A percentile compares a stretch with the other conserved stretches of the same genome.
phyloP scores from a whole-genome alignment of 2,797 vertebrate species.

The Thripadectes ignobilis region DNA sequence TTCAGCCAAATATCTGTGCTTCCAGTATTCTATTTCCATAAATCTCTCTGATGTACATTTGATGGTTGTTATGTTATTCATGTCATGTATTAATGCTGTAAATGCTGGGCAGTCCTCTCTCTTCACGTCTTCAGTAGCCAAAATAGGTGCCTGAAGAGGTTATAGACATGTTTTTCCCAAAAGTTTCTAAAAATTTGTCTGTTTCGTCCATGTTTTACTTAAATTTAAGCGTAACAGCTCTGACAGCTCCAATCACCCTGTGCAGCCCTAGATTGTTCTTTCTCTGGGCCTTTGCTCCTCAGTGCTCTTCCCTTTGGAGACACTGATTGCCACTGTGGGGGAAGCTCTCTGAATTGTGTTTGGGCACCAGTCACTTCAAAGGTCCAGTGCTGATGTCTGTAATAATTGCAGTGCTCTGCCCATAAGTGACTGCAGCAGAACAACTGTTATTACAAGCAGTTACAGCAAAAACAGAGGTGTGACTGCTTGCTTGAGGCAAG shows the following conservation, averaged over 20 bases:
- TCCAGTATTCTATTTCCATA: neutral
- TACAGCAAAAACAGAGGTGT: neutral
- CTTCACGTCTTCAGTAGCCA: neutral
- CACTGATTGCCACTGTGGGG: neutral
- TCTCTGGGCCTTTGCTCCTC: neutral
- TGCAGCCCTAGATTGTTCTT: neutral
- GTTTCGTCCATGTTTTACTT: neutral
- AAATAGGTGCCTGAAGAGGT: neutral
- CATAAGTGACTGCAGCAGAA: neutral
- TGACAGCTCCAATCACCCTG: neutral
- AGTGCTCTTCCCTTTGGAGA: neutral
- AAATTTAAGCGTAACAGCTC: neutral
- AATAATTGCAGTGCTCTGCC: neutral
- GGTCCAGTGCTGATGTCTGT: neutral
- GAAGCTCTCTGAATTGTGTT: no score
- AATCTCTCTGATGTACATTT: neutral
- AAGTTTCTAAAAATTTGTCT: neutral
- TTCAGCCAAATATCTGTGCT: neutral
- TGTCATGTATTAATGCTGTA: neutral
- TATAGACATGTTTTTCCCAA: neutral
- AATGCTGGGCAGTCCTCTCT: neutral
- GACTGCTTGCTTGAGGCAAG: neutral
- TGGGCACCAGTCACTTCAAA: neutral
- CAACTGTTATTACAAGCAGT: neutral
- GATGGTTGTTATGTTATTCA: rapidly evolving